Base-by-base conservation (phyloP, 1,140 invertebrate genomes). In the Drosophila tropicalis region DNA sequence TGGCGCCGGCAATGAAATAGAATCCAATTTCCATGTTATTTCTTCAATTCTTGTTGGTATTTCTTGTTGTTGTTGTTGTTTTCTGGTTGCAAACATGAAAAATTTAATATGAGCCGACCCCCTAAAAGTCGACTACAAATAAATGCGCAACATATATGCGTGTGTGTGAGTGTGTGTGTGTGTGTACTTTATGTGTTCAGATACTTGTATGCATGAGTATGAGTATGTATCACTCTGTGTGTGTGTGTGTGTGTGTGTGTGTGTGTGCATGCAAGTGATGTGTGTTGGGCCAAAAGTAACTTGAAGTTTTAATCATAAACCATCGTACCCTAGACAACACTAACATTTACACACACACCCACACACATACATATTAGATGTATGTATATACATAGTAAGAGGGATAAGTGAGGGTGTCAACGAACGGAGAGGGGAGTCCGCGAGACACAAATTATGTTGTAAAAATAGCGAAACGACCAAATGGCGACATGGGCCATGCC, bases 361-460 rank as follows among this genome's bases (percentile, higher is more conserved):
- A 62, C 40, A 62, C 32, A 39, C 71, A 58, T 7, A 47, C 5
- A 47, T 29, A 29, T 29, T 29, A 29, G 29, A 29, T 29, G 2
- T 47, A 9, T 9, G 2, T 25, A 25, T 25, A 25, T 25, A 47
- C 15, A 47, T 47, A 47, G 5, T 29, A 29, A 29, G 29, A 5
- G 29, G 29, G 29, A n/a, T 29, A 29, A 29, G 29, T 17, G 44
- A 17, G 17, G 19, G 15, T 44, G 15, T 29, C 29, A 6, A 6
- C 1, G 6, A 2, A 1, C 3, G 41, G 12, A 10, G 22, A 56
- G 10, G 29, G 25, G 19, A 15, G 55, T 7, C 25, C 34, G 58
- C 39, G 61, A 51, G 44, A 6, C 61, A 55, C 25, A 87, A 86
- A 86, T 86, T 86, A 87, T 86, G 79, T 77, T 82, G 77, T 82